A percentile compares a stretch with the other conserved stretches of the same genome.
Evolutionary conservation across 1,140 invertebrate species (phyloP).

Genomic region (Calycopis cecrops): DNA sequence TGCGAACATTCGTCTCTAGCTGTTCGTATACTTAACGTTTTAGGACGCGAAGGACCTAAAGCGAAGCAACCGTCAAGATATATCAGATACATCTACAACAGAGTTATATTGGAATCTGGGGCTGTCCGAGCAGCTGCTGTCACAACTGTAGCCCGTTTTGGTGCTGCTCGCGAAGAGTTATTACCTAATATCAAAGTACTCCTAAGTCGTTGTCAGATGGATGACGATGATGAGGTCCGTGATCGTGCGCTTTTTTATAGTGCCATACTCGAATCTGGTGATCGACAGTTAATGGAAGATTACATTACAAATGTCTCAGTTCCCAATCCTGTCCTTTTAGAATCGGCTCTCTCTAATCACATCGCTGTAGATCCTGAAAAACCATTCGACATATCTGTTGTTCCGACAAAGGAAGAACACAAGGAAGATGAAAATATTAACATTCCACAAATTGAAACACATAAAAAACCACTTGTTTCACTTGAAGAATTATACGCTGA

Average conservation of each 20-base stretch:
- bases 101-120: conserved; percentile 96
- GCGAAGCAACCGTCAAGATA: conserved; percentile 95
- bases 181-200: conserved; percentile 91
- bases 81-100: conserved; percentile 98
- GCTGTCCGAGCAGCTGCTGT: conserved; percentile 96
- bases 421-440: conserved; percentile 60
- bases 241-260: conserved; percentile 97
- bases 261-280: conserved; percentile 82
- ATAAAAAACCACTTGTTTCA: conserved; percentile 75
- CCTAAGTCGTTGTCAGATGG: conserved; percentile 91
- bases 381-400: conserved; percentile 91
- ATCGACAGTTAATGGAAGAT: conserved; percentile 81
- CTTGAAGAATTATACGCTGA: conserved; percentile 92
- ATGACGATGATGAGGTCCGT: conserved; percentile 98
- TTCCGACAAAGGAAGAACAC: conserved; percentile 81
- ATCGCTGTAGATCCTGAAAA: conserved; percentile 78
- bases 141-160: conserved; percentile 96
- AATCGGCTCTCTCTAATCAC: conserved; percentile 89
- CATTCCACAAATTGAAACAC: conserved; percentile 69
- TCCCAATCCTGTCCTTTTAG: conserved; percentile 89
- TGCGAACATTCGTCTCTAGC: conserved; percentile 98
- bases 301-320: conserved; percentile 87
- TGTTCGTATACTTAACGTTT: conserved; percentile 94
- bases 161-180: conserved; percentile 92
- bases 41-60: conserved; percentile 96